Percentiles rank a stretch among this genome's conserved stretches.
phyloP scores from a whole-genome alignment of 2,888 invertebrate genomes.

The Muscina levida region DNA sequence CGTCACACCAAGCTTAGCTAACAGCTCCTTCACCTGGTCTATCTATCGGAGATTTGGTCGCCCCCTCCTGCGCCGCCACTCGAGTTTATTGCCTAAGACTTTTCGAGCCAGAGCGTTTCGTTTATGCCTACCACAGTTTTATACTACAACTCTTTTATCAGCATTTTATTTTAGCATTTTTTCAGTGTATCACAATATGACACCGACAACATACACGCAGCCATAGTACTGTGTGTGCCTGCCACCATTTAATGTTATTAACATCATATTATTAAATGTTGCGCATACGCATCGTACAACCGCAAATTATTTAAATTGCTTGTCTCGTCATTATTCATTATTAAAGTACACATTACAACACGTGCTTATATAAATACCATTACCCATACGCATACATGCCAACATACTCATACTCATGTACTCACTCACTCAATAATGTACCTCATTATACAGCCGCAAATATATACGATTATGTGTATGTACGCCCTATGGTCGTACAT shows the following conservation, averaged over 20 bases:
- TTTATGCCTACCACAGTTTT: too few species aligned
- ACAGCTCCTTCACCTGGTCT: too few species aligned
- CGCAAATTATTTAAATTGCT: constrained; percentile 79
- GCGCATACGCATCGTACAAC: constrained; percentile 78
- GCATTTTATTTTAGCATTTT: too few species aligned
- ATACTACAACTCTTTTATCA: too few species aligned
- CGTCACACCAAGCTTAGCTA: too few species aligned
- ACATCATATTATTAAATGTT: constrained; percentile 74
- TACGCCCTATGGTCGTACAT: background rate
- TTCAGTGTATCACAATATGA: too few species aligned
- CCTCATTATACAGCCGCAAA: constrained; percentile 7
- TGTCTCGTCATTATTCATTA: constrained; percentile 79
- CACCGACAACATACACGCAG: too few species aligned
- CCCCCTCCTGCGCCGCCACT: too few species aligned
- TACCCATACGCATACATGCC: constrained; percentile 41
- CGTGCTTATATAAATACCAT: constrained; percentile 61
- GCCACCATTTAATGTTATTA: constrained; percentile 53
- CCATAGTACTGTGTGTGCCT: too few species aligned
- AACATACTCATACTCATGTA: constrained; percentile 9
- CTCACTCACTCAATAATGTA: background rate
- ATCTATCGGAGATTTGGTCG: too few species aligned
- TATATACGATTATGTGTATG: constrained; percentile 35
- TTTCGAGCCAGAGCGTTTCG: too few species aligned
- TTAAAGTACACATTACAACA: constrained; percentile 73
- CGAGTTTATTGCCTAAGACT: too few species aligned